These are phyloP conservation scores for Pristiophorus japonicus DNA, from an alignment of 2,113 vertebrate genomes.

Conservation along the genomic window DNA sequence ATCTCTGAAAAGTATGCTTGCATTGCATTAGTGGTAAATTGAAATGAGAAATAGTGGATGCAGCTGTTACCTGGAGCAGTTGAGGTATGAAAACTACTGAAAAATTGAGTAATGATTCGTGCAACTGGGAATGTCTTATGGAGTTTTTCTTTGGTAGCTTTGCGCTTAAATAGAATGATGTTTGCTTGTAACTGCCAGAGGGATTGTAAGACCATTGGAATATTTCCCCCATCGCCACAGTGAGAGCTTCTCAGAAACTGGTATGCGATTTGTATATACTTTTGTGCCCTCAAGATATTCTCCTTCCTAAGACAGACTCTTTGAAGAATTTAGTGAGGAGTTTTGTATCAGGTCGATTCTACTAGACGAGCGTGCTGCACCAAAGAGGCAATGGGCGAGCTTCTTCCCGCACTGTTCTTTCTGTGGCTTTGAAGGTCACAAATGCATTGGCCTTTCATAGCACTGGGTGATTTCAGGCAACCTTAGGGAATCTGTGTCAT, in stretches of 20 bases:
- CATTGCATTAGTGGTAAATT: neutral
- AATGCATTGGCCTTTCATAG: neutral
- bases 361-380: neutral
- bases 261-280: neutral
- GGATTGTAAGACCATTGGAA: neutral
- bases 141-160: neutral
- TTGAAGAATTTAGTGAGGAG: neutral
- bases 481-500: neutral
- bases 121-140: neutral
- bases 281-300: neutral
- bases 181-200: neutral
- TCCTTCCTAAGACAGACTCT: neutral
- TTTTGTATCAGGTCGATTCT: neutral
- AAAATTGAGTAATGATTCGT: neutral
- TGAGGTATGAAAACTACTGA: neutral
- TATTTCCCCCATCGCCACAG: neutral
- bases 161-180: neutral
- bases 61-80: neutral
- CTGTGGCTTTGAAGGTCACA: neutral
- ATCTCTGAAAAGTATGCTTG: neutral
- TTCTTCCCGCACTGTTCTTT: neutral
- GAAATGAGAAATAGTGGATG: neutral
- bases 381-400: neutral
- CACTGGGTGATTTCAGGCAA: neutral
- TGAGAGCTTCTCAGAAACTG: neutral